A percentile compares a stretch with the other conserved stretches of the same genome.
These are phyloP conservation scores for Xyrichtys novacula DNA, from an alignment of 2,797 vertebrate genomes.

Conservation along the genomic window DNA sequence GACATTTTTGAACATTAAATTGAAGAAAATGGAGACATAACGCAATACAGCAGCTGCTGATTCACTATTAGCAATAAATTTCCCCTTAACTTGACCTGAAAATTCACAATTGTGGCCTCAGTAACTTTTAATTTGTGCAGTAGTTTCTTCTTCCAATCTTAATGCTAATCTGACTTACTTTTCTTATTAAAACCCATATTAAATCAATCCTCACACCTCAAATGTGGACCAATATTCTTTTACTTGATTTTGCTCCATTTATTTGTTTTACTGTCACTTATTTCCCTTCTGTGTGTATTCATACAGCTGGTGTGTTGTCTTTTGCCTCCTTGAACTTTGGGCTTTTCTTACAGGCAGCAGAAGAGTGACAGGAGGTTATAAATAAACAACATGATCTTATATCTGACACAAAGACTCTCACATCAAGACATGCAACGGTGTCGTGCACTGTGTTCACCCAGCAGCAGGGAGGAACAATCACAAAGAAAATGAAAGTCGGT, in stretches of 20 bases:
- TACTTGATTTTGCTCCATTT: neutral
- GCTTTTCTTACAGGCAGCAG: conserved; percentile 54
- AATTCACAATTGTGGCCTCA: too few species aligned
- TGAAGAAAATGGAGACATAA: too few species aligned
- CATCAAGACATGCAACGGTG: conserved; percentile 24
- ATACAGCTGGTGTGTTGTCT: conserved; percentile 36
- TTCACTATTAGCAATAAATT: too few species aligned
- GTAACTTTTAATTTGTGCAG: too few species aligned
- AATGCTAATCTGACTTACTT: too few species aligned
- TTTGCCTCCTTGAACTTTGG: conserved; percentile 62
- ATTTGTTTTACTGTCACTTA: conserved; percentile 8
- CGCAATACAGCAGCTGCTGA: too few species aligned
- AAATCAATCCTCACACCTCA: too few species aligned
- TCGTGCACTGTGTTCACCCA: conserved; percentile 19
- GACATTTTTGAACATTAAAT: too few species aligned
- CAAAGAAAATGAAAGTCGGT: conserved; percentile 30
- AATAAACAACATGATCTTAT: conserved; percentile 59
- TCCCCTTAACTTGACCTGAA: too few species aligned
- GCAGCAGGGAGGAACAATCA: conserved; percentile 27
- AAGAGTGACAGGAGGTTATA: conserved; percentile 60
- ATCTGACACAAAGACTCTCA: conserved; percentile 55
- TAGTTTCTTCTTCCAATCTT: too few species aligned
- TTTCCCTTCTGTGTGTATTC: conserved; percentile 15
- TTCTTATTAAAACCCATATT: too few species aligned
- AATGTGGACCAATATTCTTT: neutral